Evolutionary conservation across 2,113 vertebrate species (phyloP).

Genomic region (Chionomys nivalis): DNA sequence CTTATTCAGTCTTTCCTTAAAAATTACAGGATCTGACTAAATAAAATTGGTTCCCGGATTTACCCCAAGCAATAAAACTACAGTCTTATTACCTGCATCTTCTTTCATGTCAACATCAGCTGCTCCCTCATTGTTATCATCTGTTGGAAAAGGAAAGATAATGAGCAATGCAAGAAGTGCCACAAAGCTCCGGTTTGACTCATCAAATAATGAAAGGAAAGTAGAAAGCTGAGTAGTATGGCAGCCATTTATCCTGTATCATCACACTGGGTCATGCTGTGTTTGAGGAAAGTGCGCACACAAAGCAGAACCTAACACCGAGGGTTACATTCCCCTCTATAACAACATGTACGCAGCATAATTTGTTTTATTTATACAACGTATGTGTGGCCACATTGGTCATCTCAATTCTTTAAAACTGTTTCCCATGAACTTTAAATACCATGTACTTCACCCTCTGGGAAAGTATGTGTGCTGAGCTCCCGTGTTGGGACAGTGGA

Average conservation of each 20-base stretch:
- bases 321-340: not conserved
- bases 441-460: not conserved
- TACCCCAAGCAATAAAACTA: slow-evolving; percentile 44
- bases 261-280: not conserved
- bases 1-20: slow-evolving; percentile 47
- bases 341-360: not conserved
- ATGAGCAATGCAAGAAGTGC: slow-evolving; percentile 34
- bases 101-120: slow-evolving; percentile 79
- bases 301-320: not conserved
- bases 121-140: slow-evolving; percentile 81
- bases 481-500: not conserved
- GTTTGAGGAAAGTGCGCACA: not conserved
- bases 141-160: slow-evolving; percentile 67
- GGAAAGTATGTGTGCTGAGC: not conserved
- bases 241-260: not conserved
- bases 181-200: not conserved
- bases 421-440: not conserved
- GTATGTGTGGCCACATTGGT: not conserved
- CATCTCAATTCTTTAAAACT: slow-evolving; percentile 2
- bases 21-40: not conserved
- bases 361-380: slow-evolving; percentile 18
- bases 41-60: not conserved
- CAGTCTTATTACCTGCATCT: slow-evolving; percentile 82
- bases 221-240: not conserved
- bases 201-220: not conserved